A percentile compares a stretch with the other conserved stretches of the same genome.
phyloP scores from a whole-genome alignment of 2,888 invertebrate species.

The Strigamia maritima region DNA sequence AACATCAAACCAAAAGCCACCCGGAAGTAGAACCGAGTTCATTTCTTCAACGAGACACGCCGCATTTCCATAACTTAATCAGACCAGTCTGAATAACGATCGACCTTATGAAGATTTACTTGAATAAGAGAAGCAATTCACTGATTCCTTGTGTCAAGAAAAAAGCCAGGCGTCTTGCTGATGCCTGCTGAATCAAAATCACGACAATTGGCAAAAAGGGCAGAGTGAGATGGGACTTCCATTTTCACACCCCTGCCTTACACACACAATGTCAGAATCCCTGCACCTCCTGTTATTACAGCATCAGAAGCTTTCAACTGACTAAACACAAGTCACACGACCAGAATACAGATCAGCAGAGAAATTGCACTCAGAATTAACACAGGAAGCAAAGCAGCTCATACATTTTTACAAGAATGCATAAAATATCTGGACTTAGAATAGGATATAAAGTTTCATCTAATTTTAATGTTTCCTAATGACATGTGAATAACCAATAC shows the following conservation, averaged over 20 bases:
- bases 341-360: neutral
- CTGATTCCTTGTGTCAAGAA: neutral
- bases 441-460: too few species aligned
- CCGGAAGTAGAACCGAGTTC: neutral
- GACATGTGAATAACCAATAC: too few species aligned
- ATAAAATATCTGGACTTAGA: neutral
- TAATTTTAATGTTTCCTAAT: too few species aligned
- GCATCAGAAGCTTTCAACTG: neutral
- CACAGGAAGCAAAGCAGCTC: neutral
- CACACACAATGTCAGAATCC: neutral
- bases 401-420: neutral
- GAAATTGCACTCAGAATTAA: neutral
- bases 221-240: neutral
- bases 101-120: neutral
- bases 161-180: neutral
- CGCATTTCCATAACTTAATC: neutral
- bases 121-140: neutral
- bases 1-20: neutral
- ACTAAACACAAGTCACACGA: neutral
- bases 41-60: neutral
- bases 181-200: neutral
- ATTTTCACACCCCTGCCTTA: constrained; percentile 4
- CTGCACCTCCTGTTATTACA: constrained; percentile 4
- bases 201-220: neutral
- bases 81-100: neutral